Conservation (phyloP, 2,797 vertebrate genomes). For the Picus viridis region DNA sequence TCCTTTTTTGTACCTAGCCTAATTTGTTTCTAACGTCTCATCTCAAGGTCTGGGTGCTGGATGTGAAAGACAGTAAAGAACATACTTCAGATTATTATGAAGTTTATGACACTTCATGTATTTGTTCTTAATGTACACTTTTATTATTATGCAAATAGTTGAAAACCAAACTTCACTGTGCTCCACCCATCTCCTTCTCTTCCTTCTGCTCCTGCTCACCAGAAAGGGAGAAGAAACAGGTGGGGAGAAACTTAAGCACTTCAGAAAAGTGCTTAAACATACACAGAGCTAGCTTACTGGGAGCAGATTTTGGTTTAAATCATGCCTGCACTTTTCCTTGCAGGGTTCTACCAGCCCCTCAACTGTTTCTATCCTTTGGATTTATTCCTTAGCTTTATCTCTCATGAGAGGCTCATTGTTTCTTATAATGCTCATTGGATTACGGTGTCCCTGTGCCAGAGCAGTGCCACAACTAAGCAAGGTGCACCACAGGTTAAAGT, state of each 20-base stretch:
- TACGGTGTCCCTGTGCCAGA: not conserved
- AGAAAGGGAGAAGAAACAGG: not conserved
- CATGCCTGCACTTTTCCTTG: not conserved
- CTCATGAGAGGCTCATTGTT: not conserved
- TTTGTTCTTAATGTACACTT: not conserved
- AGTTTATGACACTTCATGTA: not conserved
- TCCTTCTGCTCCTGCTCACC: not conserved
- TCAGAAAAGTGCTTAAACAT: not conserved
- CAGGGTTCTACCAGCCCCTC: not conserved
- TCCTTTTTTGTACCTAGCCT: not conserved
- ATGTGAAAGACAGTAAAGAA: not conserved
- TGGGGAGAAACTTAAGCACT: not conserved
- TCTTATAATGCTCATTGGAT: not conserved
- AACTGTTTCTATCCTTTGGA: not conserved
- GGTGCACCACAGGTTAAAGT: not conserved
- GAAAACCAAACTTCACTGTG: not conserved
- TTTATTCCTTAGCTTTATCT: not conserved
- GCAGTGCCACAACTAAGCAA: not conserved
- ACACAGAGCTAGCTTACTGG: not conserved
- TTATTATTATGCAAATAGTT: not conserved
- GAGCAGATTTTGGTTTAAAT: not conserved
- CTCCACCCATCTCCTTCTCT: not conserved
- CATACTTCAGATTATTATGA: not conserved
- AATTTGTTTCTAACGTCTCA: not conserved
- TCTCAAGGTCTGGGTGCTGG: not conserved